These are phyloP conservation scores for Thamnaconus septentrionalis DNA, from an alignment of 2,113 vertebrate species.

Conservation along the genomic window DNA sequence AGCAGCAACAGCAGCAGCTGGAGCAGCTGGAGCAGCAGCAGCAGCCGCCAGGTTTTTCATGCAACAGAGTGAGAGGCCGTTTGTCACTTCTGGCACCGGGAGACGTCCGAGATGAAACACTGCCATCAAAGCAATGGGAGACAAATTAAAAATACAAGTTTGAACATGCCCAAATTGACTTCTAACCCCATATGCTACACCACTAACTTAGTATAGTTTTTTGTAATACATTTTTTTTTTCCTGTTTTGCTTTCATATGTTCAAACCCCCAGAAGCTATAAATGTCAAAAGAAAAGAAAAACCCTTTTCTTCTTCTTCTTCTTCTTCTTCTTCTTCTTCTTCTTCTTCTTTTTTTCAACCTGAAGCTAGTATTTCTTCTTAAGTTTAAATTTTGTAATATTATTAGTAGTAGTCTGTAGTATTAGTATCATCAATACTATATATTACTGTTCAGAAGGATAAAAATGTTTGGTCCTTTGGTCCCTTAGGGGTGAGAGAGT, in stretches of 20 bases:
- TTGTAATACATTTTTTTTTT: constrained; percentile 61
- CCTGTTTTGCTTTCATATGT: constrained; percentile 75
- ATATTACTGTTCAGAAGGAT: constrained; percentile 82
- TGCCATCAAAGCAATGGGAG: constrained; percentile 38
- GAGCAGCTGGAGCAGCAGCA: no score
- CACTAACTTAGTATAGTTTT: constrained; percentile 82
- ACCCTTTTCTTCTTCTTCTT: constrained; percentile 38
- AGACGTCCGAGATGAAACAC: constrained; percentile 61
- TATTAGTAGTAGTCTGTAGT: constrained; percentile 79
- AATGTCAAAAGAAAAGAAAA: constrained; percentile 79
- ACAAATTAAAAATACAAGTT: constrained; percentile 46
- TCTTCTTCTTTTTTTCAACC: constrained; percentile 62
- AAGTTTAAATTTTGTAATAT: constrained; percentile 76
- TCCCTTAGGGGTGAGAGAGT: constrained; percentile 81
- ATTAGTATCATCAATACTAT: constrained; percentile 81
- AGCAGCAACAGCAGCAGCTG: no score
- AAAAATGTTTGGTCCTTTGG: constrained; percentile 87
- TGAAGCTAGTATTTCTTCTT: constrained; percentile 79
- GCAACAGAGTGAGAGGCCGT: background rate
- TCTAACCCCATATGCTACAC: constrained; percentile 77
- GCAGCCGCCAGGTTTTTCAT: no score
- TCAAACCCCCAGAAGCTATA: constrained; percentile 81
- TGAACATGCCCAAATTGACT: constrained; percentile 75
- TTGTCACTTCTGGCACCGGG: constrained; percentile 31
- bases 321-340: no score